Evolutionary conservation across 2,888 invertebrate species (phyloP), one percentile per base, ranked within the genome.

Genomic region (Fragum sueziense): DNA sequence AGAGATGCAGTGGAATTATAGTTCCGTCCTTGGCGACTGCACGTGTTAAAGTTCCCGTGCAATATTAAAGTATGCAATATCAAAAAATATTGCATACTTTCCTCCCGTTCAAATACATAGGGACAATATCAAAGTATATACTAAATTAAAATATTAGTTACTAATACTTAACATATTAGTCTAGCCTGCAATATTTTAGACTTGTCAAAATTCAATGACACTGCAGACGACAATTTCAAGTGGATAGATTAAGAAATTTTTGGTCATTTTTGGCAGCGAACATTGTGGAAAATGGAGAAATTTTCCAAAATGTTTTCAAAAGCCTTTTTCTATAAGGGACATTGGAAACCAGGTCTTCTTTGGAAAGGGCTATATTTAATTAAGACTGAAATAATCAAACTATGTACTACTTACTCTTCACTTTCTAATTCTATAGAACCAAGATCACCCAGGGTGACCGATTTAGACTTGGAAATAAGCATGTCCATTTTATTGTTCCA

Each of bases 381-480:
- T 4, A 57, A 57, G 6, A 2, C 47, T 20, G 17, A 20, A 20
- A 3, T 20, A 47, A 47, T 20, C 47, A 47, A 17, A 47, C 17
- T 47, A 14, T 22, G 2, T 11, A 57, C 27, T 31, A 62, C 62
- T 62, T 29, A 62, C 62, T 34, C 34, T 20, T 62, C 34, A 0
- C 3, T 25, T 0, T 33, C 17, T 17, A 33, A 17, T 9, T 62
- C 62, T 34, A 33, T 33, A n/a, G 33, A 33, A n/a, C 20, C 62
- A 2, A n/a, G 6, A 11, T 61, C 33, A 27, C 62, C 62, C 34
- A 62, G 31, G n/a, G 62, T 33, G 11, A 62, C 34, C 20, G 62
- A 62, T 34, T 62, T 62, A n/a, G 62, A 62, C 22, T 62, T 62
- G 14, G 62, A 62, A 9, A 62, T 62, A 29, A 62, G 31, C 62